A percentile compares a stretch with the other conserved stretches of the same genome.
Evolutionary conservation across 1,140 invertebrate genomes (phyloP).

Genomic region (Eumeta japonica): DNA sequence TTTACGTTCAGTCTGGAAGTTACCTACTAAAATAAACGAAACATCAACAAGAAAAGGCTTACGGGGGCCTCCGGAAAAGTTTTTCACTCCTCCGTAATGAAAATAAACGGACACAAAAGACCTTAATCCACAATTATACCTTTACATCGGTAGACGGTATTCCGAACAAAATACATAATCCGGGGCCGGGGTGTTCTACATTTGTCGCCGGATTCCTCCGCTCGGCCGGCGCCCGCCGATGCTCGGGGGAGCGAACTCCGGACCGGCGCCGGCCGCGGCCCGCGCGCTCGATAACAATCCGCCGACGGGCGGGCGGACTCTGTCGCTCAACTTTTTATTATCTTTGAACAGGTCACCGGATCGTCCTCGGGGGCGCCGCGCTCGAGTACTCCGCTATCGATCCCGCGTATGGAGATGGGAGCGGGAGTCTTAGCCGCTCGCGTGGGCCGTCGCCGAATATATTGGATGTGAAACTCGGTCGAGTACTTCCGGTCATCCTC

Average conservation of each 20-base stretch:
- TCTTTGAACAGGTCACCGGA: conserved; percentile 36
- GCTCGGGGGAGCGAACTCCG: conserved; percentile 26
- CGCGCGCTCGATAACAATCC: too few relatives aligned
- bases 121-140: conserved; percentile 39
- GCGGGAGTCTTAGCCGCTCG: too few relatives aligned
- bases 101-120: conserved; percentile 1
- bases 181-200: conserved; percentile 8
- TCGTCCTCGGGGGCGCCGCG: background rate
- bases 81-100: background rate
- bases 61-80: too few relatives aligned
- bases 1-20: too few relatives aligned
- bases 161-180: conserved; percentile 38
- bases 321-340: conserved; percentile 43
- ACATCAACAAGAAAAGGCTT: too few relatives aligned
- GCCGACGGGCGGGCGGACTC: conserved; percentile 13
- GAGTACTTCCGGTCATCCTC: too few relatives aligned
- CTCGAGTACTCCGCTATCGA: too few relatives aligned
- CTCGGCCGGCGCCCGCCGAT: conserved; percentile 14
- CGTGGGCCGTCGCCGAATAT: too few relatives aligned
- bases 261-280: too few relatives aligned
- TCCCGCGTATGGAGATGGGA: too few relatives aligned
- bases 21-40: too few relatives aligned
- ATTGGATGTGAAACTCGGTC: too few relatives aligned
- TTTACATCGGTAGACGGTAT: conserved; percentile 32
- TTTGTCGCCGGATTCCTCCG: conserved; percentile 6